phyloP scores from a whole-genome alignment of 1,140 invertebrate genomes.

The Danaus melanippus region DNA sequence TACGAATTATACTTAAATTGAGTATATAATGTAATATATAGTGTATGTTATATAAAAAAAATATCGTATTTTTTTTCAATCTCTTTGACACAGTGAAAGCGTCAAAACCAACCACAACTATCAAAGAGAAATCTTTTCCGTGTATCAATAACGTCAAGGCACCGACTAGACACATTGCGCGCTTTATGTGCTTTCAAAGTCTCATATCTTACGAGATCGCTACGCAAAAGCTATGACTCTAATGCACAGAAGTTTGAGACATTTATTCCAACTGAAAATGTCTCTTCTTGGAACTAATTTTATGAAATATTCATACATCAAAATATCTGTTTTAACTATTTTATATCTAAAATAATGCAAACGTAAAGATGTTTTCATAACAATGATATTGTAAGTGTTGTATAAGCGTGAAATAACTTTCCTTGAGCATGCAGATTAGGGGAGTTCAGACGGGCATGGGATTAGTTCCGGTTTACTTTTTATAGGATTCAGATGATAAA shows the following conservation, averaged over 20 bases:
- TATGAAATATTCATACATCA: too few species aligned
- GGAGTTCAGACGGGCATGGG: constrained; percentile 39
- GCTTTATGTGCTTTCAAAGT: constrained; percentile 28
- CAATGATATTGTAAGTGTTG: constrained; percentile 18
- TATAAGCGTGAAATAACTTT: constrained; percentile 68
- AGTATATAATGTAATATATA: constrained; percentile 5
- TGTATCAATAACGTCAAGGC: constrained; percentile 70
- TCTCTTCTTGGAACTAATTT: too few species aligned
- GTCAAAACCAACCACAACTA: constrained; percentile 69
- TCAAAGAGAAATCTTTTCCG: constrained; percentile 74
- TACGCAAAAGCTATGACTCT: constrained; percentile 14
- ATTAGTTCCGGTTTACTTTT: constrained; percentile 71
- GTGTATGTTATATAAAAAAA: too few species aligned
- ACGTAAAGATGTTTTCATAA: too few species aligned
- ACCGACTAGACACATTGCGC: constrained; percentile 48
- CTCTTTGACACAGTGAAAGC: constrained; percentile 30
- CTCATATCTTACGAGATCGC: constrained; percentile 17
- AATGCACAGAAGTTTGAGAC: neutral
- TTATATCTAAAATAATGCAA: too few species aligned
- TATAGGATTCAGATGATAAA: constrained; percentile 71
- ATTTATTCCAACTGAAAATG: too few species aligned
- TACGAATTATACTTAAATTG: neutral
- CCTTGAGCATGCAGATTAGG: constrained; percentile 67
- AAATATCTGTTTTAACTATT: too few species aligned
- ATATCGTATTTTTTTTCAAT: too few species aligned